A percentile compares a stretch with the other conserved stretches of the same genome.
Conservation (phyloP, 2,113 vertebrate genomes). For the Chelonoidis abingdonii region DNA sequence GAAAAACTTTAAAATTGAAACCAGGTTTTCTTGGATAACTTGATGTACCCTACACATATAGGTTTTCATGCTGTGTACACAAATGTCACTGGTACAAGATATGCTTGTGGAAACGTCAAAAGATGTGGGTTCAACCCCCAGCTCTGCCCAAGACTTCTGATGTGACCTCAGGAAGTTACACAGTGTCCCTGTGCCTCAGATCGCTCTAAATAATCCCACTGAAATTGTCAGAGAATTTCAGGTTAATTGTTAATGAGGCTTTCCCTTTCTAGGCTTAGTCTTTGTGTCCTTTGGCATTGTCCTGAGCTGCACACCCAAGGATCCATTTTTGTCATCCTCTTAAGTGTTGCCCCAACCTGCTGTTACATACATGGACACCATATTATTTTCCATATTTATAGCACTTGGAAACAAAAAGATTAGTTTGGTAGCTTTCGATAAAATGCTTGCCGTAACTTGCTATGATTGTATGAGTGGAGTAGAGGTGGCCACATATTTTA, state of each 20-base stretch:
- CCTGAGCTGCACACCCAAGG: not conserved
- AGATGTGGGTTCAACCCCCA: not conserved
- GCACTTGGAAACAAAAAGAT: not conserved
- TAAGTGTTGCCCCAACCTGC: not conserved
- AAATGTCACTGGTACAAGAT: not conserved
- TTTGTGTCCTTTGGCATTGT: rapidly evolving
- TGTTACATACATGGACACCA: not conserved
- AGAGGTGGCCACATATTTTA: not conserved
- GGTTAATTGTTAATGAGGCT: not conserved
- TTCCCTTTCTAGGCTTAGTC: not conserved
- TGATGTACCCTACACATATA: not conserved
- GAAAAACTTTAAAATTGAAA: not conserved
- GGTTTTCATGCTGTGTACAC: not conserved
- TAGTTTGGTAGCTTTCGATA: not conserved
- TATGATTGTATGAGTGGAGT: not conserved
- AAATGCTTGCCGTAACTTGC: not conserved
- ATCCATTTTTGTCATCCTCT: not conserved
- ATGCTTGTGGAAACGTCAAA: not conserved
- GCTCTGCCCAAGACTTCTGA: not conserved
- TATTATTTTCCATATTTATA: not conserved
- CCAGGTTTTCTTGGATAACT: not conserved
- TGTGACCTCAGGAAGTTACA: not conserved
- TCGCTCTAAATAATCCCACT: not conserved
- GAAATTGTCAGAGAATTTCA: not conserved
- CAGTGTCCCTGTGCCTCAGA: not conserved